Base-by-base conservation (phyloP, 1,140 invertebrate species). In the Tyrophagus putrescentiae region DNA sequence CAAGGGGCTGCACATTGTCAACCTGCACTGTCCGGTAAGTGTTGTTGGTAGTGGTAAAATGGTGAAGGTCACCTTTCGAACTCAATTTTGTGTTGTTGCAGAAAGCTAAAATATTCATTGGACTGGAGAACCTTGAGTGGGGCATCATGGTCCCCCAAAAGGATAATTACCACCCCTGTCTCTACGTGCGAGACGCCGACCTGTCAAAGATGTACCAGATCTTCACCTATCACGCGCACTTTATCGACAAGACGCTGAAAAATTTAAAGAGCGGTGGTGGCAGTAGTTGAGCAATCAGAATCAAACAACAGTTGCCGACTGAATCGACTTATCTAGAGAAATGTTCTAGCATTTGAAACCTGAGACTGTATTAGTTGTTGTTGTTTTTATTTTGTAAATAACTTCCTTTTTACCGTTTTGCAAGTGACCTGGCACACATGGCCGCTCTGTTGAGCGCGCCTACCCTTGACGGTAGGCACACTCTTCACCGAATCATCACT, bases 11-110 rank as follows among this genome's bases (percentile, higher is more conserved):
- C 52, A 54, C 39, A n/a, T 54, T 31, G 27, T 54, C 28, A 54
- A 54, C 28, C n/a, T 31, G 13, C 13, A 54, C 21, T 54, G 52
- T 54, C 52, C 52, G 52, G 52, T 54, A 54, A 5, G 21, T 39
- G 25, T 3, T 42, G 3, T 42, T 42, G 18, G 41, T 21, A 42
- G 18, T 42, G 18, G 3, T 42, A 21, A 5, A 42, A 3, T 23
- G 25, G 25, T 42, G 18, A 39, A 39, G 11, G 11, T 54, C 18
- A 34, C 3, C 52, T n/a, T 16, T 52, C 32, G 13, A 28, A 28
- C 32, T 21, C 25, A 9, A 9, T 7, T 48, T 11, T 53, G 23
- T 53, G 29, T 53, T 13, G 3, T 23, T 1, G 27, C 25, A 54
- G 31, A 54, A 54, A 54, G 13, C 39, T 11, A 25, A 27, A 2